Percentiles rank a stretch among this genome's conserved stretches.
Evolutionary conservation across 64 coral and sea anemone genomes (phyloP).

Genomic region (Pocillopora damicornis): DNA sequence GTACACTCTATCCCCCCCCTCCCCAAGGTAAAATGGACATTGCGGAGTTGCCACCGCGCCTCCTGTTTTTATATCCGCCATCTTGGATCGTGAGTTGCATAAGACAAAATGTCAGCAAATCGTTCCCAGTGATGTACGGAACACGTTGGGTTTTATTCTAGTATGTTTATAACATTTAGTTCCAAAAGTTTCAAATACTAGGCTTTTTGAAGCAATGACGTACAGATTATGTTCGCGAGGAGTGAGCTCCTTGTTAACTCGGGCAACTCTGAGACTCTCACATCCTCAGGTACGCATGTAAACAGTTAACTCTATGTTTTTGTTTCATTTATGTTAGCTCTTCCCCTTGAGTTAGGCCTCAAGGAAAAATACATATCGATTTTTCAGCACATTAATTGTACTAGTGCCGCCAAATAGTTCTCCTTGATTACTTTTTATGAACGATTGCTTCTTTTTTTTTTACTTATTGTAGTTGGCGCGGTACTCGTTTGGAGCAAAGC

Average conservation of each 20-base stretch:
- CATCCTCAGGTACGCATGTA: conserved; percentile 3
- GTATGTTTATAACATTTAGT: background rate
- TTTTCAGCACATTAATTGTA: no score
- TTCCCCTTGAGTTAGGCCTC: background rate
- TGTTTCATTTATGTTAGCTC: background rate
- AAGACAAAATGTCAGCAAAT: conserved; percentile 20
- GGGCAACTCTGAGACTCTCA: conserved; percentile 16
- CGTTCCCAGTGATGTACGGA: background rate
- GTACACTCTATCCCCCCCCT: no score
- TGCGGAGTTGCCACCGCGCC: background rate
- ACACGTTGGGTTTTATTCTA: background rate
- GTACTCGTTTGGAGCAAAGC: background rate
- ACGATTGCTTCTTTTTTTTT: background rate
- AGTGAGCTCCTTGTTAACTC: conserved; percentile 13
- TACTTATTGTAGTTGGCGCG: background rate
- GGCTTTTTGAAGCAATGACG: background rate
- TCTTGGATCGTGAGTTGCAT: conserved; percentile 29
- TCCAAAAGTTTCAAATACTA: background rate
- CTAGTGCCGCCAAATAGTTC: no score
- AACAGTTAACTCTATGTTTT: no score
- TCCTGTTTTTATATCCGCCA: conserved; percentile 8
- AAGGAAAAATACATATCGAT: background rate
- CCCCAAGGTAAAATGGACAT: background rate
- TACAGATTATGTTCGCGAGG: conserved; percentile 8
- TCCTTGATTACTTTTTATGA: no score